A percentile compares a stretch with the other conserved stretches of the same genome.
phyloP scores from a whole-genome alignment of 2,113 vertebrate genomes.

The Indri indri region DNA sequence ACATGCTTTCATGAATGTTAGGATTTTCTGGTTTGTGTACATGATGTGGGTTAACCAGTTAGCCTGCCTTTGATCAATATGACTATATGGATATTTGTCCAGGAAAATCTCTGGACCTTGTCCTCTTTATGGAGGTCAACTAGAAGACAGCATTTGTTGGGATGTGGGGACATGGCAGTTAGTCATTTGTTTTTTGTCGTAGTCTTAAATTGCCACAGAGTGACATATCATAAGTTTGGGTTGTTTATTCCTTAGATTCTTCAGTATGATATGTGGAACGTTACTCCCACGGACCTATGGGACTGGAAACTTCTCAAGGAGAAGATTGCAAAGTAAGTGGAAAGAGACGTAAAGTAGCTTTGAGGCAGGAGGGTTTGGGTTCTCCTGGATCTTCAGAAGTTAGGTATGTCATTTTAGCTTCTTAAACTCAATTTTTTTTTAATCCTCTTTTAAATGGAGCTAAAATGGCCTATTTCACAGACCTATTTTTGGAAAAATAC shows the following conservation, averaged over 20 bases:
- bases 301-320: conserved; percentile 93
- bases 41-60: neutral
- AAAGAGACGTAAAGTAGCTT: neutral
- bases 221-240: neutral
- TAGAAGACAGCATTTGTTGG: neutral
- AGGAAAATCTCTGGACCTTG: neutral
- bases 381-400: conserved; percentile 14
- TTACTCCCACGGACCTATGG: conserved; percentile 92
- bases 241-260: conserved; percentile 87
- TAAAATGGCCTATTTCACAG: neutral
- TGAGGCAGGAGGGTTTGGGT: neutral
- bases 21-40: conserved; percentile 27
- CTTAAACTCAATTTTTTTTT: neutral
- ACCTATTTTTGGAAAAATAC: neutral
- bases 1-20: neutral
- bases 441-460: neutral
- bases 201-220: conserved; percentile 1
- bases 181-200: neutral
- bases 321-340: conserved; percentile 94
- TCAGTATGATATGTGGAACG: conserved; percentile 97
- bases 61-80: neutral
- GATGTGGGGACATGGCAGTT: neutral
- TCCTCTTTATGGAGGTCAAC: neutral
- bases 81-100: neutral
- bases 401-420: conserved; percentile 23